phyloP scores from a whole-genome alignment of 2,888 invertebrate species.

The Pecten maximus region DNA sequence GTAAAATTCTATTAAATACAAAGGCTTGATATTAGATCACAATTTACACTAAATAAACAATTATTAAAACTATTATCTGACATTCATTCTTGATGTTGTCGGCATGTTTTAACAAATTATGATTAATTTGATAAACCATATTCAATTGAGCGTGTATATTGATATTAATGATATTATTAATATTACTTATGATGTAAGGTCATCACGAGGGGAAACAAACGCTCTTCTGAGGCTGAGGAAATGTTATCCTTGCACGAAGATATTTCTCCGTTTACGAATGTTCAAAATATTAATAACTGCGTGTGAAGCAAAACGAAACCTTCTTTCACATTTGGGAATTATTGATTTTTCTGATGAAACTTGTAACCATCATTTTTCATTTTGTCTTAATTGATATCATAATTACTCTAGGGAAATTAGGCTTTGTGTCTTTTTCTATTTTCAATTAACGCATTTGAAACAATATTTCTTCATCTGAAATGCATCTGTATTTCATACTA shows the following conservation, averaged over 20 bases:
- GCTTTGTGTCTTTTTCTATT: background rate
- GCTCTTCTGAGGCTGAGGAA: background rate
- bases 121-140: too few species aligned
- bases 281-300: background rate
- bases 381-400: background rate
- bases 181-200: too few species aligned
- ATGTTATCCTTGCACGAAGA: background rate
- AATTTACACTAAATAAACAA: background rate
- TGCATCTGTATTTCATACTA: background rate
- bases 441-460: background rate
- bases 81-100: background rate
- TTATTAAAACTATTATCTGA: background rate
- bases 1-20: background rate
- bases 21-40: background rate
- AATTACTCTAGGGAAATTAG: background rate
- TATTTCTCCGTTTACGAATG: background rate
- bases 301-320: background rate
- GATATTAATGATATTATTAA: too few species aligned
- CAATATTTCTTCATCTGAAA: background rate
- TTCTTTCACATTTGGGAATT: background rate
- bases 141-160: too few species aligned
- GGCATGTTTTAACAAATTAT: background rate
- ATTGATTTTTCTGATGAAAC: slow-evolving; percentile 10
- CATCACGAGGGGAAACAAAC: background rate
- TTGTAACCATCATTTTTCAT: slow-evolving; percentile 10